Evolutionary conservation across 2,888 invertebrate species (phyloP), one percentile per base, ranked within the genome.

Genomic region (Lordiphosa fenestrarum): DNA sequence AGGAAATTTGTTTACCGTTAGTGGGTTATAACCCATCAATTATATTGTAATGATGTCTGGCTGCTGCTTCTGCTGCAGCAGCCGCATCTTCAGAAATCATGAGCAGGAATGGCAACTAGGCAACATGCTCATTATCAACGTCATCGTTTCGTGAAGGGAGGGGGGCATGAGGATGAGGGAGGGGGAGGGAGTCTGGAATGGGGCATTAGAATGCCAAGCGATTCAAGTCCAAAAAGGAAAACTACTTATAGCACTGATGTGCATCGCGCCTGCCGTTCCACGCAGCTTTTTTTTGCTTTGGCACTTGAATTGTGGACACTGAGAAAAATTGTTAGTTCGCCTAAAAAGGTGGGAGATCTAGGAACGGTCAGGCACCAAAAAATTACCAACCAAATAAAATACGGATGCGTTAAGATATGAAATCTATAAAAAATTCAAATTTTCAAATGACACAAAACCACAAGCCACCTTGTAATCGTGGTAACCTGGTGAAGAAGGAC

Each of bases 1-100:
- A 46, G 64, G 69, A 72, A 69, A 60, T 50, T 58, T 66, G 61
- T 65, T 66, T 80, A 86, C 87, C 86, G 86, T 84, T 86, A 83
- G 69, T 70, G 67, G 74, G 73, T 80, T 83, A 86, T 85, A 86
- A 73, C 76, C 81, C 86, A 86, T 86, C 86, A 86, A 86, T 87
- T 86, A 86, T 86, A 83, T 85, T 80, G 80, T 82, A 86, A 86
- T 84, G 86, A 84, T 82, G 73, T 84, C 84, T 64, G 69, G 75
- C 48, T 51, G 71, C 46, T 40, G 63, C 59, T 50, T 56, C 50
- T 57, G 67, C 57, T 19, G 44, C 53, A 25, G 40, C 46, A 54
- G 52, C 54, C 58, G 71, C 72, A 69, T 71, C 84, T 76, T 68
- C 66, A 59, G 67, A 78, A 72, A 80, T 71, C 83, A 68, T 76